A percentile compares a stretch with the other conserved stretches of the same genome.
Conservation (phyloP, 2,797 vertebrate species). For the Pangasius djambal region DNA sequence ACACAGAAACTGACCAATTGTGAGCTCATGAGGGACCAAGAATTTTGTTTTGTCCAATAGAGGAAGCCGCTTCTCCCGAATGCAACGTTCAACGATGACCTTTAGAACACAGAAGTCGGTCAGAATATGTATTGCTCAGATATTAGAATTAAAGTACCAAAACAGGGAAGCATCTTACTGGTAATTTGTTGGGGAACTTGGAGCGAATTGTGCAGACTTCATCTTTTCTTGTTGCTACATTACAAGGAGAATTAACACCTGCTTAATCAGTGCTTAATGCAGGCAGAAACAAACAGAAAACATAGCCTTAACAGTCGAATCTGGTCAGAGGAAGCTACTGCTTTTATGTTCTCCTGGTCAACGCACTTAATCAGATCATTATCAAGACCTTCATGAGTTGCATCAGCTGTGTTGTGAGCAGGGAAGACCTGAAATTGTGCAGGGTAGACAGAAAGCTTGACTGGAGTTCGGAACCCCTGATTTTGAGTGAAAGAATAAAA, state of each 20-base stretch:
- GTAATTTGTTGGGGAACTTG: slow-evolving; percentile 84
- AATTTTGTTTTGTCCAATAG: slow-evolving; percentile 83
- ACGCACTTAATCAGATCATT: background rate
- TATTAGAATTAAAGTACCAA: background rate
- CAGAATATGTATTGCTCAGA: slow-evolving; percentile 4
- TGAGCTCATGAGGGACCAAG: slow-evolving; percentile 82
- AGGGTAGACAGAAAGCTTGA: background rate
- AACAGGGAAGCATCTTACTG: slow-evolving; percentile 66
- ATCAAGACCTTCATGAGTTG: background rate
- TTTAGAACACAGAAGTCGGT: slow-evolving; percentile 29
- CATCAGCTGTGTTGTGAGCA: background rate
- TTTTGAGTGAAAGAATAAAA: slow-evolving; percentile 1
- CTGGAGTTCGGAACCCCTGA: background rate
- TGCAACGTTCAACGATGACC: slow-evolving; percentile 84
- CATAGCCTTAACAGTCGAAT: background rate
- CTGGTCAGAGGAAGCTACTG: background rate
- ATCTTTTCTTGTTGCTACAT: slow-evolving; percentile 78
- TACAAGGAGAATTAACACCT: background rate
- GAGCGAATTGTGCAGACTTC: slow-evolving; percentile 80
- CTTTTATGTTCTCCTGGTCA: background rate
- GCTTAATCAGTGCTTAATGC: background rate
- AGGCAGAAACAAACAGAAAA: background rate
- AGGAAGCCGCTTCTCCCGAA: slow-evolving; percentile 78
- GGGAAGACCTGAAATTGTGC: background rate
- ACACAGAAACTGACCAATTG: slow-evolving; percentile 82